Conservation (phyloP, 2,113 vertebrate species). For the Microtus pennsylvanicus region DNA sequence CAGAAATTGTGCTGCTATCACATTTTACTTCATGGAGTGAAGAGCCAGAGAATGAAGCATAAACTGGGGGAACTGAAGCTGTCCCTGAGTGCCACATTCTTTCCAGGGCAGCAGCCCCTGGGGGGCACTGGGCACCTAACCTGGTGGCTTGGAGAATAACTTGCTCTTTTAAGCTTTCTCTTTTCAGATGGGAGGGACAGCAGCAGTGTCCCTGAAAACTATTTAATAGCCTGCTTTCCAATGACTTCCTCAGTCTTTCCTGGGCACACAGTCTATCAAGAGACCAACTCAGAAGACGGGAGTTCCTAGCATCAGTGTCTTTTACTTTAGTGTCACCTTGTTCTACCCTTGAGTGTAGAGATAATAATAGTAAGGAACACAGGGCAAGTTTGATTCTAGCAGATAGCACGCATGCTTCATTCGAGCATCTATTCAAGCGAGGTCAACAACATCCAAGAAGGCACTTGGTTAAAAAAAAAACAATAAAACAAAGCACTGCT, state of each 20-base stretch:
- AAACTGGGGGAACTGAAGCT: conserved; percentile 36
- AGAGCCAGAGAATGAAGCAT: conserved; percentile 52
- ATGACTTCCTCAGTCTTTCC: conserved; percentile 58
- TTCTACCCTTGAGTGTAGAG: neutral
- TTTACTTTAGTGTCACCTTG: conserved; percentile 19
- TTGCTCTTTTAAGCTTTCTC: conserved; percentile 63
- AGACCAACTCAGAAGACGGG: conserved; percentile 42
- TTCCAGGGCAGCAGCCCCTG: neutral
- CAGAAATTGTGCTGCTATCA: conserved; percentile 76
- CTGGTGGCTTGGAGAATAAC: conserved; percentile 68
- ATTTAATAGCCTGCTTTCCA: conserved; percentile 62
- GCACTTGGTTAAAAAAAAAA: conserved; percentile 9
- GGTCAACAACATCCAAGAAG: neutral
- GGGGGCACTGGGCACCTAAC: conserved; percentile 68
- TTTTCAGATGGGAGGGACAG: conserved; percentile 62
- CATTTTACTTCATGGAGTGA: conserved; percentile 64
- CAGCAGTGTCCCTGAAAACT: conserved; percentile 64
- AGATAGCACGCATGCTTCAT: neutral
- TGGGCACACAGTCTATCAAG: conserved; percentile 44
- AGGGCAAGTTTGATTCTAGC: neutral
- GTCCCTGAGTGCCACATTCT: conserved; percentile 51
- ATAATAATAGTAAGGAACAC: neutral
- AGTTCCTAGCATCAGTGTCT: conserved; percentile 15
- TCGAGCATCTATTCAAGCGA: conserved; percentile 25
- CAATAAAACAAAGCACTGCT: neutral